These are phyloP conservation scores for Trichechus manatus DNA, from an alignment of 2,113 vertebrate genomes.

Conservation along the genomic window DNA sequence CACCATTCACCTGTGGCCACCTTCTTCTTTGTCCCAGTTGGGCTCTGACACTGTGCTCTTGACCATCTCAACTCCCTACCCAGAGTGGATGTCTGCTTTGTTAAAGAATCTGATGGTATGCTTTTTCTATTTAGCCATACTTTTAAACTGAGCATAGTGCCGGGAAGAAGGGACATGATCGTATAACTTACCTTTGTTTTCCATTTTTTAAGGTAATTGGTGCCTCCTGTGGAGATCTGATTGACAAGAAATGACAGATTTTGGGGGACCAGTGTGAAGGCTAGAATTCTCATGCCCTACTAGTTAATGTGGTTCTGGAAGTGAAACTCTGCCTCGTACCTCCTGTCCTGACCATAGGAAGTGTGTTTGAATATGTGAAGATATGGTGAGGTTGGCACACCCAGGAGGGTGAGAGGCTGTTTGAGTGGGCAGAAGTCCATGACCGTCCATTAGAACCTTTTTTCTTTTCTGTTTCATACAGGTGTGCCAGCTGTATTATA, in stretches of 20 bases:
- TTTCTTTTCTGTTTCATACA: slow-evolving; percentile 2
- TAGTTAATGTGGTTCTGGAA: slow-evolving; percentile 1
- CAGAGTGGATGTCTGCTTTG: not conserved
- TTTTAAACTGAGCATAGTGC: not conserved
- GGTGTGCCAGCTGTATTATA: not conserved
- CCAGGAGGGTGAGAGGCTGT: not conserved
- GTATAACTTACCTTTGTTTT: not conserved
- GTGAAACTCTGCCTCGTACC: not conserved
- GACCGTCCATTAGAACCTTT: not conserved
- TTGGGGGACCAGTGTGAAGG: not conserved
- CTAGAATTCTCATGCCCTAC: not conserved
- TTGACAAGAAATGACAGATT: not conserved
- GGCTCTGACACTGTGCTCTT: not conserved
- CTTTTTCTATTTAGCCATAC: not conserved
- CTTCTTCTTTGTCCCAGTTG: not conserved
- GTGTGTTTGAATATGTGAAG: not conserved
- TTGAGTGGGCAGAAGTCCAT: not conserved
- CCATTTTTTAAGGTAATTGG: not conserved
- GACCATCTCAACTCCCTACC: not conserved
- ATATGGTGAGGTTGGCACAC: not conserved
- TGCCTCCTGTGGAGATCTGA: not conserved
- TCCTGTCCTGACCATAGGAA: not conserved
- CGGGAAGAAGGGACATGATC: not conserved
- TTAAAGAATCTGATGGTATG: not conserved
- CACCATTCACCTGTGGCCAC: not conserved